These are phyloP conservation scores for Acanthurus lineatus DNA, from an alignment of 2,797 vertebrate species.

Conservation along the genomic window DNA sequence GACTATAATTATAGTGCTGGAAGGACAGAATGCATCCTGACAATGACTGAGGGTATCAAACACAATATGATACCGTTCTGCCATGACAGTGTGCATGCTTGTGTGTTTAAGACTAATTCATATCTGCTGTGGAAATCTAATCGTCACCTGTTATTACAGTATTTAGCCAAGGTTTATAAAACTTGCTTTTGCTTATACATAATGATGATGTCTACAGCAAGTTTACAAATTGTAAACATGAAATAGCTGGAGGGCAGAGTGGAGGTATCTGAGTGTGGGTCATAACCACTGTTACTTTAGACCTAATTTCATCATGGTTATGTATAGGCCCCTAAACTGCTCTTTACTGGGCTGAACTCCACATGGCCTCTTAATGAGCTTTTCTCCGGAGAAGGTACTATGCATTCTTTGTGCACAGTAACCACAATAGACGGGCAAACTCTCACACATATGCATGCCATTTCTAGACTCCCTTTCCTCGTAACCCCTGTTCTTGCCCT, in stretches of 20 bases:
- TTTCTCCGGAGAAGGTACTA: slow-evolving; percentile 19
- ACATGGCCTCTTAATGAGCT: slow-evolving; percentile 30
- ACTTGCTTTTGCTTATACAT: too few relatives aligned
- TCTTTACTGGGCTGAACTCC: slow-evolving; percentile 17
- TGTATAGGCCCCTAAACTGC: slow-evolving; percentile 11
- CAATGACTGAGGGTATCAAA: slow-evolving; percentile 45
- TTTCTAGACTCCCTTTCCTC: slow-evolving; percentile 35
- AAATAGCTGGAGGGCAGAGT: not conserved
- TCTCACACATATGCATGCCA: slow-evolving; percentile 15
- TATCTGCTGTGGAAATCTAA: slow-evolving; percentile 6
- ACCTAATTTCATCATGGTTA: slow-evolving; percentile 22
- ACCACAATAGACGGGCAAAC: slow-evolving; percentile 27
- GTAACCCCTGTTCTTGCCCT: slow-evolving; percentile 35
- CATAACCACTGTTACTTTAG: slow-evolving; percentile 2
- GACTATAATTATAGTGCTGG: slow-evolving; percentile 48
- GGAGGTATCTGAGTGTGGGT: not conserved
- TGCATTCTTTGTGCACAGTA: slow-evolving; percentile 33
- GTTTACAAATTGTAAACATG: not conserved
- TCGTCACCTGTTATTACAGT: not conserved
- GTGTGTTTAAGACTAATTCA: not conserved
- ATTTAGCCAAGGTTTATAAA: slow-evolving; percentile 2
- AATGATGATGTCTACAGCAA: too few relatives aligned
- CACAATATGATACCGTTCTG: slow-evolving; percentile 20
- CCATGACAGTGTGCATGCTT: slow-evolving; percentile 7
- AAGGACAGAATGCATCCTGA: slow-evolving; percentile 46